Evolutionary conservation across 2,113 vertebrate genomes (phyloP), one percentile per base, ranked within the genome.

Genomic region (Oceanites oceanicus): DNA sequence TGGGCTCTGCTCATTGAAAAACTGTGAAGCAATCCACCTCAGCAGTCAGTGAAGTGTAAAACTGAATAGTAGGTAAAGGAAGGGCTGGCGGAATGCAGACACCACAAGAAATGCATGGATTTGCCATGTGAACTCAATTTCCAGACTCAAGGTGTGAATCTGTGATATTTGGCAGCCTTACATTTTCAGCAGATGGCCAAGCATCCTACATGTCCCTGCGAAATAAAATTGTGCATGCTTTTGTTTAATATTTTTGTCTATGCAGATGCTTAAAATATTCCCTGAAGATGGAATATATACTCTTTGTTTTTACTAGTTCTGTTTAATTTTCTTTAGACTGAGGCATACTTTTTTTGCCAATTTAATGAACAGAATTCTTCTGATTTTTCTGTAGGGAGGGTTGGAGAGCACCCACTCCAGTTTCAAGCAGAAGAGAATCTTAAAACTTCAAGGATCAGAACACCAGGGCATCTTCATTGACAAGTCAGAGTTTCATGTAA

Each of bases 151-250:
- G 67, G 88, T 96, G 65, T 85, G 91, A 87, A 76, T 93, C 91
- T 91, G 78, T 77, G 82, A 73, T 91, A 70, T 50, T 89, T 96
- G 94, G 80, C 88, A 95, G 86, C 58, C 23, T 49, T 61, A 49
- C 17, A 15, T 88, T 85, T 91, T 44, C 70, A 93, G 62, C 92
- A 97, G 82, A 93, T 93, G 92, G 93, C 78, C 38, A 32, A 70
- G 45, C 75, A 50, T 75, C 44, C 18, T 67, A 68, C 72, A 14
- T 0, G 5, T 55, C 56, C 40, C 56, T 18, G 34, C 1, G 2
- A 65, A 87, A 96, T 67, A 59, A 81, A 92, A 53, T 29, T 53
- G 23, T 89, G 65, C 32, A 47, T 3, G 0, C 30, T 82, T 94
- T 34, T 34, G 25, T 81, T 93, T 49, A 52, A 52, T 92, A 49